phyloP scores from a whole-genome alignment of 1,140 invertebrate genomes.

The Frieseomelitta varia region DNA sequence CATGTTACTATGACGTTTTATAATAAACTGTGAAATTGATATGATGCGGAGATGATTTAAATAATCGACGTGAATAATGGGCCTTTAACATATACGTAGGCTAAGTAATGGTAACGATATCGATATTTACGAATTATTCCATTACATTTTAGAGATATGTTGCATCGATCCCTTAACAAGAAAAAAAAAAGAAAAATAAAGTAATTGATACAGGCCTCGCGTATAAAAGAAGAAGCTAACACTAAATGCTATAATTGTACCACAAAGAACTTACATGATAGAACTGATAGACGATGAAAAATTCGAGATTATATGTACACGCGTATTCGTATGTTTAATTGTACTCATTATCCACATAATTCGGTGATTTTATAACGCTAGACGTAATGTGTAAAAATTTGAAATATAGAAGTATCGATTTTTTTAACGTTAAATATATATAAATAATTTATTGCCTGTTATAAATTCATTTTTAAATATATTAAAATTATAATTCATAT shows the following conservation, averaged over 20 bases:
- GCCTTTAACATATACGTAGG: not conserved
- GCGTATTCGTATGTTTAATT: not conserved
- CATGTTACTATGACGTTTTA: not conserved
- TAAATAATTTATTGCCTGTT: constrained; percentile 6
- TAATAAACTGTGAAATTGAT: not conserved
- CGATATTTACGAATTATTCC: constrained; percentile 4
- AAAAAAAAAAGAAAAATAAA: not conserved
- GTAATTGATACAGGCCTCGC: not conserved
- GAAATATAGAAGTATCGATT: constrained; percentile 1
- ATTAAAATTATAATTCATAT: constrained; percentile 4
- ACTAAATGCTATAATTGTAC: constrained; percentile 54
- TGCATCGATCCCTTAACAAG: not conserved
- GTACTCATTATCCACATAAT: not conserved
- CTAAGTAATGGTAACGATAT: constrained; percentile 1
- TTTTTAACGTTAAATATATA: not conserved
- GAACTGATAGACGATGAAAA: constrained; percentile 3
- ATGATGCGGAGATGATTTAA: constrained; percentile 24
- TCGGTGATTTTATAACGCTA: not conserved
- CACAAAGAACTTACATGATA: constrained; percentile 20
- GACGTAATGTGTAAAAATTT: not conserved
- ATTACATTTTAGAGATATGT: constrained; percentile 13
- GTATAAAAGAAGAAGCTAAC: constrained; percentile 49
- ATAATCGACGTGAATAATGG: constrained; percentile 24
- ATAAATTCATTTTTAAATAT: not conserved
- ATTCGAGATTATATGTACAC: not conserved